Percentiles rank a stretch among this genome's conserved stretches.
These are phyloP conservation scores for Coendou prehensilis DNA, from an alignment of 2,797 vertebrate genomes.

Conservation along the genomic window DNA sequence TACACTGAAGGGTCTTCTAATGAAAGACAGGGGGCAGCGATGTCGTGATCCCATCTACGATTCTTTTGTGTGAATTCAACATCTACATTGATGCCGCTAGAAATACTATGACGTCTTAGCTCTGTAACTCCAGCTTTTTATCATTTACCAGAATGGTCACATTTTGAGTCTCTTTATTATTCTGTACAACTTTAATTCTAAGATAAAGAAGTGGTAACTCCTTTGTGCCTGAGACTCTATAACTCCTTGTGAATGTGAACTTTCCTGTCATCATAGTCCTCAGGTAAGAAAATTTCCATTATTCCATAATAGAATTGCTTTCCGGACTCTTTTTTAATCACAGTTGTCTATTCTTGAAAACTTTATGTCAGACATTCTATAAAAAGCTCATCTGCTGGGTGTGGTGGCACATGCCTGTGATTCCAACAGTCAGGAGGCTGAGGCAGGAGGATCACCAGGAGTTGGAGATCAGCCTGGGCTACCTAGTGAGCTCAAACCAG, in stretches of 20 bases:
- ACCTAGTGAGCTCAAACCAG: background rate
- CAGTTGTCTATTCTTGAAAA: background rate
- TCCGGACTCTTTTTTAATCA: slow-evolving; percentile 35
- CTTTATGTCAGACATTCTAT: background rate
- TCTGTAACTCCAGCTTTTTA: slow-evolving; percentile 55
- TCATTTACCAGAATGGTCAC: slow-evolving; percentile 55
- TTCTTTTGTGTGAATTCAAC: slow-evolving; percentile 74
- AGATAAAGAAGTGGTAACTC: slow-evolving; percentile 57
- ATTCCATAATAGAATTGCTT: slow-evolving; percentile 45
- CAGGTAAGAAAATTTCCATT: slow-evolving; percentile 47
- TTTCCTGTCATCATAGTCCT: slow-evolving; percentile 22
- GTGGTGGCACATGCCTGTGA: background rate
- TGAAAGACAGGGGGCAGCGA: slow-evolving; percentile 56
- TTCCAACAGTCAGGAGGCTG: background rate
- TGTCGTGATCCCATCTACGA: slow-evolving; percentile 72
- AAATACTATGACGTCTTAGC: slow-evolving; percentile 67
- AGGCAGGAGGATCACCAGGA: background rate
- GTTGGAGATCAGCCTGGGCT: background rate
- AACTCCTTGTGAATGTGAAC: slow-evolving; percentile 48
- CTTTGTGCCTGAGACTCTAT: slow-evolving; percentile 46
- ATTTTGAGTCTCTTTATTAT: slow-evolving; percentile 67
- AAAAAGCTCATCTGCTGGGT: background rate
- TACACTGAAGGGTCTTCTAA: slow-evolving; percentile 30
- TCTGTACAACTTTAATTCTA: slow-evolving; percentile 46
- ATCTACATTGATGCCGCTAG: slow-evolving; percentile 63